phyloP scores from a whole-genome alignment of 2,888 invertebrate genomes.

The Syritta pipiens region DNA sequence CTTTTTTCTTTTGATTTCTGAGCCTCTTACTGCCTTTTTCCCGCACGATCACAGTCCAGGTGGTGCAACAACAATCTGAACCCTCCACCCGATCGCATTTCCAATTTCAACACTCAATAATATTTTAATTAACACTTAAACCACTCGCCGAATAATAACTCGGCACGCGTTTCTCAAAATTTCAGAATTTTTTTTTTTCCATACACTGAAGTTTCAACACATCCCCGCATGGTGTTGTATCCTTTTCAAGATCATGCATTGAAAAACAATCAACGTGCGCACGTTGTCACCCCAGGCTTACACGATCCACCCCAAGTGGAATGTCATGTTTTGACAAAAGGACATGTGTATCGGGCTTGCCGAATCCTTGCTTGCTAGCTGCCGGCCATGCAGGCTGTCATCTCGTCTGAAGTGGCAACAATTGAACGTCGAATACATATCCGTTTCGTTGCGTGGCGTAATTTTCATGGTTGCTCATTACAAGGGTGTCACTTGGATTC shows the following conservation, averaged over 20 bases:
- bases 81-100: too few species aligned
- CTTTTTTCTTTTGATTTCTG: too few species aligned
- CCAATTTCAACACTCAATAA: constrained; percentile 56
- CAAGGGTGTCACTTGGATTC: constrained; percentile 60
- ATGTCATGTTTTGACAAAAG: constrained; percentile 66
- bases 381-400: constrained; percentile 47
- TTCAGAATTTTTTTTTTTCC: not conserved
- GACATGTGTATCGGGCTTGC: constrained; percentile 61
- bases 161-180: constrained; percentile 73
- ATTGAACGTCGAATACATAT: constrained; percentile 51
- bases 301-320: constrained; percentile 26
- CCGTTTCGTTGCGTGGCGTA: constrained; percentile 41
- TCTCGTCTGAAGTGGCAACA: constrained; percentile 64
- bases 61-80: too few species aligned
- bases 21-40: too few species aligned
- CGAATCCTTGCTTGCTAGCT: constrained; percentile 24
- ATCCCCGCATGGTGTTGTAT: constrained; percentile 12
- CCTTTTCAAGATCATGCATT: constrained; percentile 31
- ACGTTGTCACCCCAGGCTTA: constrained; percentile 24
- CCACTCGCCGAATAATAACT: constrained; percentile 49
- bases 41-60: too few species aligned
- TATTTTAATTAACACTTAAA: constrained; percentile 64
- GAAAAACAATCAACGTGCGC: constrained; percentile 56
- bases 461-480: constrained; percentile 65
- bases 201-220: constrained; percentile 21